Percentiles rank a stretch among this genome's conserved stretches.
Conservation (phyloP, 1,140 invertebrate species). For the Steinernema khuongi region DNA sequence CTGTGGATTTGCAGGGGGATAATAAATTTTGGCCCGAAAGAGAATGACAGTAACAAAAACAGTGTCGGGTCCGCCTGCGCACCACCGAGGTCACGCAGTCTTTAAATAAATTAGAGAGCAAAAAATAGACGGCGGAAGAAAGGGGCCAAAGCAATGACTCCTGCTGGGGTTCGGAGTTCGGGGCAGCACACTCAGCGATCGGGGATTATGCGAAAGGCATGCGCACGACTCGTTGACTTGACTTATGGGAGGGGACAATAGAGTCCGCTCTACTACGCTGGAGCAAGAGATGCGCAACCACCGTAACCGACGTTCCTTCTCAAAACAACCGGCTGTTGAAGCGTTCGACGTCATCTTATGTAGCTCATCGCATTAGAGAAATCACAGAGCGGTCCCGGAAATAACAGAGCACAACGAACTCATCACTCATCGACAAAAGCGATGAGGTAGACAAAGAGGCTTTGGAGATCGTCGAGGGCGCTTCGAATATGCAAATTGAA, state of each 20-base stretch:
- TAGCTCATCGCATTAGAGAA: neutral
- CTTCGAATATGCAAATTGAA: conserved; percentile 2
- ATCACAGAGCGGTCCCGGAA: conserved; percentile 1
- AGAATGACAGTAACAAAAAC: neutral
- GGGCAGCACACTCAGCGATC: neutral
- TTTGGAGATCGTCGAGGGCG: neutral
- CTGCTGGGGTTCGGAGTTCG: neutral
- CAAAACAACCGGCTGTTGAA: neutral
- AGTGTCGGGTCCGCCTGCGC: neutral
- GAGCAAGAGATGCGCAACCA: neutral
- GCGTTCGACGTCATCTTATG: neutral
- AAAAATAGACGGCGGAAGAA: too few species aligned
- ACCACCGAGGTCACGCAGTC: too few species aligned
- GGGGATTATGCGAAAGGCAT: neutral
- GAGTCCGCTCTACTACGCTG: conserved; percentile 2
- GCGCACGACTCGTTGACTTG: conserved; percentile 12
- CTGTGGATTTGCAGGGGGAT: conserved; percentile 9
- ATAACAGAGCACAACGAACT: neutral
- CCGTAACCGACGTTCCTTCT: conserved; percentile 6
- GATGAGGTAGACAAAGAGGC: neutral
- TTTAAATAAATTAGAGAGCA: too few species aligned
- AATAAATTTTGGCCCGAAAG: conserved; percentile 3
- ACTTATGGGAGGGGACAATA: conserved; percentile 11
- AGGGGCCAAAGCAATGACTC: too few species aligned
- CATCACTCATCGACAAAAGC: neutral